Base-by-base conservation (phyloP, 2,888 invertebrate genomes). In the Ophion slaviceki region DNA sequence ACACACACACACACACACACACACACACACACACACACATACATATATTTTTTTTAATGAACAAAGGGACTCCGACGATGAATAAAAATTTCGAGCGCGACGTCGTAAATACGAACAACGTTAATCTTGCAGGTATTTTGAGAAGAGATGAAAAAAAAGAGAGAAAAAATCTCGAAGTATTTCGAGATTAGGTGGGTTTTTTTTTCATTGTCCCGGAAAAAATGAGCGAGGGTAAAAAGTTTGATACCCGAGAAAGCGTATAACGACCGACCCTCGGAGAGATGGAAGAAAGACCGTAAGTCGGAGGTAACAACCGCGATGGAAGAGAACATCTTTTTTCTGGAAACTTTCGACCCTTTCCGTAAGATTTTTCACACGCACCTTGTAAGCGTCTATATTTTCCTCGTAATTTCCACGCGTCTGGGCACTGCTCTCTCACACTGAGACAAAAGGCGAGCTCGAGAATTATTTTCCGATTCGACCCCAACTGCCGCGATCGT, bases 401-500 rank as follows among this genome's bases (percentile, higher is more conserved):
- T 4, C 32, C 4, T 32, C 32, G 32, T 32, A 8, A 14, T 6
- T 36, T 17, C 57, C 64, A 53, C 10, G 47, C 59, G 74, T 81
- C 68, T 47, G n/a, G 40, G 32, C 28, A 53, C 45, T 66, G 14
- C 40, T 24, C 47, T 40, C 28, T 40, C 57, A 74, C 70, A 64
- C 70, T 32, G 57, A 14, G 40, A 24, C 11, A 53, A 64, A 57
- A 64, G 74, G 72, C 77, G 76, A 53, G 77, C 62, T 78, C 53
- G 36, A 57, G 47, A 82, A 86, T 84, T 86, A 84, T 84, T 84
- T 84, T 86, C 68, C 80, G 75, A 78, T 86, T 82, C 74, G 32
- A 74, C 53, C 64, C 68, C 62, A 64, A 75, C 74, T 78, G 68
- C 62, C 61, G 53, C 24, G 32, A 40, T 24, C 24, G 66, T 32